Base-by-base conservation (phyloP, 1,140 invertebrate genomes). In the Ptiloglossa arizonensis region DNA sequence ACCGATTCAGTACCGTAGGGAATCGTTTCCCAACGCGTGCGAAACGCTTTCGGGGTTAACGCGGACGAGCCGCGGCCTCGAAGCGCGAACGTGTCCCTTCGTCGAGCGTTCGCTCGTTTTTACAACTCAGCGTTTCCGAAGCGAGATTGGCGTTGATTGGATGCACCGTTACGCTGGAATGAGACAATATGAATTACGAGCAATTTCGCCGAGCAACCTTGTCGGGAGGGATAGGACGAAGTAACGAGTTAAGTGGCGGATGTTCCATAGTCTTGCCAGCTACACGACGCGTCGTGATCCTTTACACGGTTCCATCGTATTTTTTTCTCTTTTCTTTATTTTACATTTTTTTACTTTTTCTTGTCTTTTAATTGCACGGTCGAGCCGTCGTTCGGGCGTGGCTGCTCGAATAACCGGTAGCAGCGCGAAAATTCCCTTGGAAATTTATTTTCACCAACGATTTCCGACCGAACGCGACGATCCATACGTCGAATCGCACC, bases 131-230 rank as follows among this genome's bases (percentile, higher is more conserved):
- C 73, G 22, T 76, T 76, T 60, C 54, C 64, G 54, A 76, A 69
- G 50, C 22, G 17, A 68, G 73, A 66, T 83, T 74, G 82, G 82
- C 83, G 80, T 81, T 89, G 87, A 88, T 89, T 90, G 87, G 87
- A 83, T 86, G 81, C 87, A 90, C 89, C 89, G 89, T 91, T 90
- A 90, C 81, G 77, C 70, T 52, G 73, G 69, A 87, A 89, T 86
- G 83, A 87, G 89, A 87, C 86, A 89, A 89, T 89, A 90, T 90
- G 89, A 91, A 89, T 90, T 89, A 89, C 83, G 86, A 86, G 87
- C 85, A 83, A 89, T 90, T 88, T 85, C 68, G 77, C 83, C 76
- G 88, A 79, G 78, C 79, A 71, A 80, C 57, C 66, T 76, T 78
- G 85, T 52, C 75, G 62, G n/a, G 77, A 68, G 57, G 59, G 48